phyloP scores from a whole-genome alignment of 2,113 vertebrate species.

The Sylvilagus bachmani region DNA sequence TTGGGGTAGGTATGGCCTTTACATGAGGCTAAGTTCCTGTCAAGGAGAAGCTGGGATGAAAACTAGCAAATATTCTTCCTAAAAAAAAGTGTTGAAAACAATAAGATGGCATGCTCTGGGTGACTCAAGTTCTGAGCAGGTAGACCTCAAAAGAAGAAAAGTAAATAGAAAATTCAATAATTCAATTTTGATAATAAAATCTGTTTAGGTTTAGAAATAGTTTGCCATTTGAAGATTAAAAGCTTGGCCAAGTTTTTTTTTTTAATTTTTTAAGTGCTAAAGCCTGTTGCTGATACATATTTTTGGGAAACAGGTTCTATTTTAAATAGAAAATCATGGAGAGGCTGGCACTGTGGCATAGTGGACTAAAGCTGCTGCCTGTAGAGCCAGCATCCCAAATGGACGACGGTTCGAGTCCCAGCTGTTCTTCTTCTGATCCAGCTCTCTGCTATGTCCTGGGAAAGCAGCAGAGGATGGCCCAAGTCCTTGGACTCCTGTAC shows the following conservation, averaged over 20 bases:
- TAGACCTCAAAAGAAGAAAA: slow-evolving; percentile 8
- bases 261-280: neutral
- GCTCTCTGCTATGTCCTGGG: too few relatives aligned
- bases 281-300: neutral
- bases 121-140: neutral
- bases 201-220: slow-evolving; percentile 13
- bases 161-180: neutral
- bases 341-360: too few relatives aligned
- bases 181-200: neutral
- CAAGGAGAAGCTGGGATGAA: neutral
- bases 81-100: slow-evolving; percentile 31
- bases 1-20: neutral
- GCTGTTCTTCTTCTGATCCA: too few relatives aligned
- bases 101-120: rapidly evolving
- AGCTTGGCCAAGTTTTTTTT: neutral
- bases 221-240: neutral
- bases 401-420: too few relatives aligned
- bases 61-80: neutral
- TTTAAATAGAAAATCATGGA: neutral
- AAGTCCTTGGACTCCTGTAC: too few relatives aligned
- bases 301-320: neutral
- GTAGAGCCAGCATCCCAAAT: too few relatives aligned
- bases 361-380: too few relatives aligned
- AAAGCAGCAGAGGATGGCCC: too few relatives aligned
- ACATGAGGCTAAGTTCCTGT: neutral